Base-by-base conservation (phyloP, 37 sponge, comb jelly and placozoan species). In the Eunapius fragilis region DNA sequence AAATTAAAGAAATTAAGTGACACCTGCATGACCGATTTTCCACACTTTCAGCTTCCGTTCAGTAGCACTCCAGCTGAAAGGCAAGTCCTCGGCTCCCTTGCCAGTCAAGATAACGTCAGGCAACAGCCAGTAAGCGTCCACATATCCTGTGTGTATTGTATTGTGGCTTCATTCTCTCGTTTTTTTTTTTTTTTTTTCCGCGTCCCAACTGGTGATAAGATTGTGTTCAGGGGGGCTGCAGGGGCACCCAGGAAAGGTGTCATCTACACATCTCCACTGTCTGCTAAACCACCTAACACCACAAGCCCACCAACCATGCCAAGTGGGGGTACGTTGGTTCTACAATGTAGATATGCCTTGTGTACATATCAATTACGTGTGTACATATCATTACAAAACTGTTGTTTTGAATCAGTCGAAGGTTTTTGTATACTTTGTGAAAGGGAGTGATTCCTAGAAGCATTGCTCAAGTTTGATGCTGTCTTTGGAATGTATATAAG, bases 41-140 rank as follows among this genome's bases (percentile, higher is more conserved):
- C n/a, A n/a, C n/a, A n/a, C n/a, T n/a, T n/a, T 17, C 74, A 89
- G 93, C 93, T 90, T 50, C 90, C 87, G 81, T 93, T 87, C 50
- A 89, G 87, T 47, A 93, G 94, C 77, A 93, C 94, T 24, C 94
- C 94, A 0, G 30, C 91, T 4, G 32, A 30, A 11, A 75, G 93
- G 37, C 85, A 85, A n/a, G 93, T 72, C 13, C 75, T 89, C 11
- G 82, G 83, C 4, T 86, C 93, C 17, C 49, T 93, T 14, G 74
- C 78, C 23, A 86, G 75, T 31, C 86, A 93, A 74, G 83, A 93
- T 74, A 89, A 93, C 36, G 31, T 87, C 27, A 28, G 24, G 26
- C 84, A 87, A 35, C 87, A 85, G 74, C 32, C 72, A 58, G 67
- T 74, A 32, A n/a, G 37, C n/a, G 26, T 3, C n/a, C 12, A 25